Base-by-base conservation (phyloP, 2,888 invertebrate genomes). In the Micoletzkya japonica region DNA sequence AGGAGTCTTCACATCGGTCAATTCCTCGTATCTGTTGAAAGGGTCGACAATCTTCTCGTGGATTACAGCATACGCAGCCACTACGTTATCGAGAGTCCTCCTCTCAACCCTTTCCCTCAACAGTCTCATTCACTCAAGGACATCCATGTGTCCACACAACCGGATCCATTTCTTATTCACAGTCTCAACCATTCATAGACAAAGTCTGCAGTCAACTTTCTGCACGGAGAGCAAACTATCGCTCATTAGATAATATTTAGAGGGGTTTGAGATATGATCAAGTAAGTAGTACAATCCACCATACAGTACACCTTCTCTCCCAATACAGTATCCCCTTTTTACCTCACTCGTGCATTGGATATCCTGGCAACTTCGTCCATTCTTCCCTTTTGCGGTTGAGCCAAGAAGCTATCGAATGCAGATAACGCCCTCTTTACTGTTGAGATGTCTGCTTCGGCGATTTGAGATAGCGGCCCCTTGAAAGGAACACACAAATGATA, bases 391-490 rank as follows among this genome's bases (percentile, higher is more conserved):
- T 80, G 77, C 7, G 82, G 80, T 30, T 77, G 73, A 32, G 73
- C 70, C 10, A 83, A 69, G 69, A 83, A 81, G 34, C 70, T 39
- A 24, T 81, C 74, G 66, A 84, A 83, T 36, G 73, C 66, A 14
- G 67, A 61, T 28, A 83, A 30, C 0, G 76, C 72, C 24, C 69
- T 52, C 10, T 68, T 67, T 32, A 84, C 74, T 7, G 76, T 54
- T 14, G 73, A 72, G 2, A 74, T 54, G 39, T 83, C 84, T 76
- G 81, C 80, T 32, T 80, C 82, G n/a, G 80, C 49, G 57, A 84
- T 76, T 24, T 77, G 72, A 0, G 83, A 77, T 7, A 83, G 70
- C 0, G 83, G 82, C 30, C 83, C 83, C 79, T 81, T 28, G 26
- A 74, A 57, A 26, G 7, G 28, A 30, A 44, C n/a, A 67, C 34